Conservation (phyloP, 2,797 vertebrate species). For the Peromyscus eremicus region DNA sequence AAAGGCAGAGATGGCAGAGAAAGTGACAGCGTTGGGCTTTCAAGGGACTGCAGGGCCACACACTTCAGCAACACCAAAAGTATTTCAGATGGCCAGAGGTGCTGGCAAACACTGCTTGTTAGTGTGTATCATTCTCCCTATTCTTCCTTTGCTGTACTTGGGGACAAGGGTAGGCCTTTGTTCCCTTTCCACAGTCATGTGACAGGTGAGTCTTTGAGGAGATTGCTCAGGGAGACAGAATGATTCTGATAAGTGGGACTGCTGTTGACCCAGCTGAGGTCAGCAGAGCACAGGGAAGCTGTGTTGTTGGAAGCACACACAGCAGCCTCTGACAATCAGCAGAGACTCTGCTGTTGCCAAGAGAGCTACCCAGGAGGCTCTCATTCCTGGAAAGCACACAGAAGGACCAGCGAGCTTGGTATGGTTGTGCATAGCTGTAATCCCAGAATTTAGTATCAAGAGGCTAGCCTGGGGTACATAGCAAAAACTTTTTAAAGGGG, state of each 20-base stretch:
- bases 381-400: background rate
- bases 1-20: background rate
- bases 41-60: background rate
- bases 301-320: background rate
- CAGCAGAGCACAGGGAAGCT: background rate
- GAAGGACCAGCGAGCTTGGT: background rate
- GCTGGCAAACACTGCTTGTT: background rate
- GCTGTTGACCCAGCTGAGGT: background rate
- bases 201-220: background rate
- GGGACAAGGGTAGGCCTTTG: background rate
- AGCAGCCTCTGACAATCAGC: too few species aligned
- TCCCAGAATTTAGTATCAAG: background rate
- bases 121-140: background rate
- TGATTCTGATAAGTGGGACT: background rate
- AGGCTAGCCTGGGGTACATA: background rate
- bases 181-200: background rate
- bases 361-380: background rate
- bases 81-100: background rate
- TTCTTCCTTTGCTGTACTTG: background rate
- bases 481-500: background rate
- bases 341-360: background rate
- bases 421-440: too few species aligned
- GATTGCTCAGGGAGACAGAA: background rate
- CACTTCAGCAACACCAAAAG: background rate
- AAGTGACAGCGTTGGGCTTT: background rate